Evolutionary conservation across 1,140 invertebrate genomes (phyloP).

Genomic region (Diabrotica undecimpunctata): DNA sequence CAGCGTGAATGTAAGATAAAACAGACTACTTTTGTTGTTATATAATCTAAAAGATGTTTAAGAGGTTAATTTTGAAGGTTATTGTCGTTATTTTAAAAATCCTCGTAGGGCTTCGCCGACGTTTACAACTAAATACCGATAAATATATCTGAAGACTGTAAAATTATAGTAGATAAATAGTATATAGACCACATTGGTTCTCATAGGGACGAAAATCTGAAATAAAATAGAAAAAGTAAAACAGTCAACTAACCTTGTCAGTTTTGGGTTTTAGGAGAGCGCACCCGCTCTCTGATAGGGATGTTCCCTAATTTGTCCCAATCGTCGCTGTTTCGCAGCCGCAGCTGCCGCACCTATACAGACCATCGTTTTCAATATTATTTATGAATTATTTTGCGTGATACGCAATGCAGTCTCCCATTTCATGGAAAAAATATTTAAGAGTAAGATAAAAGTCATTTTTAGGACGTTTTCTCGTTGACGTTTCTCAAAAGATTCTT

Average conservation of each 20-base stretch:
- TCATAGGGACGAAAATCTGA: constrained; percentile 18
- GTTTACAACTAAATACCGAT: constrained; percentile 12
- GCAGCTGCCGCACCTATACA: constrained; percentile 67
- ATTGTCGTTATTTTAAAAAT: background rate
- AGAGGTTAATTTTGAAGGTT: background rate
- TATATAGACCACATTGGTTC: constrained; percentile 27
- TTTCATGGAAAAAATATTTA: constrained; percentile 17
- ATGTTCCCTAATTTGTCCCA: constrained; percentile 83
- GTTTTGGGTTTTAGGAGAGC: constrained; percentile 59
- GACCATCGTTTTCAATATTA: constrained; percentile 22
- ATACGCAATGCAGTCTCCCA: constrained; percentile 19
- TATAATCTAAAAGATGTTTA: too few species aligned
- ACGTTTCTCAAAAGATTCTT: too few species aligned
- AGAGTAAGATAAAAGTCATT: constrained; percentile 5
- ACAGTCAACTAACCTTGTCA: constrained; percentile 44
- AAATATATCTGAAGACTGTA: constrained; percentile 20
- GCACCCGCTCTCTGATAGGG: constrained; percentile 88
- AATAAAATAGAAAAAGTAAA: constrained; percentile 32
- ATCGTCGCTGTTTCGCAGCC: constrained; percentile 70
- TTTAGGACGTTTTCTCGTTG: background rate
- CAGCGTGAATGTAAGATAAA: too few species aligned
- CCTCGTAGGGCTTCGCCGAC: background rate
- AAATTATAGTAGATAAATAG: constrained; percentile 26
- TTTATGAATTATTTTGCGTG: background rate
- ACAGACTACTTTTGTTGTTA: too few species aligned